Evolutionary conservation across 2,888 invertebrate species (phyloP).

Genomic region (Orchesella flavescens): DNA sequence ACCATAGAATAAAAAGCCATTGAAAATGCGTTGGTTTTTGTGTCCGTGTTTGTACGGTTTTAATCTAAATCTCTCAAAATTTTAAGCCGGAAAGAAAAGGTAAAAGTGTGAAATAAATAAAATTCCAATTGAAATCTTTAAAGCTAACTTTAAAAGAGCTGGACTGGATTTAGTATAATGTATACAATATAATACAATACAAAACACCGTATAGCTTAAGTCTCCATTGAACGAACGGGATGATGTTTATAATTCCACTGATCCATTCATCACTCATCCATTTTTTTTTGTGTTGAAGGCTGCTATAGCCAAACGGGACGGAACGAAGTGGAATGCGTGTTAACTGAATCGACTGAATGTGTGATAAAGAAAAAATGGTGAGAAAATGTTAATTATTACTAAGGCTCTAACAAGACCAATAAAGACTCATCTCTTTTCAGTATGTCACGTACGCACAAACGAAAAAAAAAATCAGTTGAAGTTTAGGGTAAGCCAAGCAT

Average conservation of each 20-base stretch:
- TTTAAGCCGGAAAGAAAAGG: conserved; percentile 24
- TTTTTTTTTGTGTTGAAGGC: conserved; percentile 4
- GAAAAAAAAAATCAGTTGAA: not conserved
- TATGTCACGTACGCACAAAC: conserved; percentile 49
- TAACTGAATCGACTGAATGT: conserved; percentile 40
- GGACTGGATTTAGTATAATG: too few relatives aligned
- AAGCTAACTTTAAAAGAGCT: too few relatives aligned
- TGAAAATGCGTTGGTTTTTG: conserved; percentile 18
- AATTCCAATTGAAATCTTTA: conserved; percentile 27
- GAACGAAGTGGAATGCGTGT: too few relatives aligned
- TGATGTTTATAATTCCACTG: too few relatives aligned
- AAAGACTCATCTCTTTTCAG: conserved; percentile 20
- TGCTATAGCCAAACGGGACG: too few relatives aligned
- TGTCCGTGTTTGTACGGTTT: conserved; percentile 1
- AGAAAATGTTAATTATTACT: conserved; percentile 58
- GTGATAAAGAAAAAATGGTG: conserved; percentile 36
- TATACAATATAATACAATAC: too few relatives aligned
- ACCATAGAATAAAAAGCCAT: too few relatives aligned
- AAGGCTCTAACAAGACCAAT: conserved; percentile 34
- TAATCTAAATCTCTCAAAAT: conserved; percentile 28
- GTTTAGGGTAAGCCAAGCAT: not conserved
- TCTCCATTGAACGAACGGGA: too few relatives aligned
- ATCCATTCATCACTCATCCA: not conserved
- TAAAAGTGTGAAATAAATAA: conserved; percentile 58
- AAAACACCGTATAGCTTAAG: too few relatives aligned